Evolutionary conservation across 1,140 invertebrate genomes (phyloP), one percentile per base, ranked within the genome.

Genomic region (Drosophila nigrodunni): DNA sequence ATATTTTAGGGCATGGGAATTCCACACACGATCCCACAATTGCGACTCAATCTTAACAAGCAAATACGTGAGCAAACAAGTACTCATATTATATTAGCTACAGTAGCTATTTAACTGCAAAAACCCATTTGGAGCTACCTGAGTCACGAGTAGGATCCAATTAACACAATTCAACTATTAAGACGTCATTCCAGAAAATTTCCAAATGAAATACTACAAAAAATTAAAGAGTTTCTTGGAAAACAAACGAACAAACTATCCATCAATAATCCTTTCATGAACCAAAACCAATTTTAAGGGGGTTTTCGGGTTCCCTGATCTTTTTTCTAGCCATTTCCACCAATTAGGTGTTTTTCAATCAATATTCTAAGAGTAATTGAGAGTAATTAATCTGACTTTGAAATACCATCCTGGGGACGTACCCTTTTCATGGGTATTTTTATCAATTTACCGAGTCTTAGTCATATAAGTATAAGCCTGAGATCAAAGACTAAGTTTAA

Each of bases 1-100:
- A 52, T 44, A 50, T 37, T 64, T 50, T 46, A 75, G 52, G 54
- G 41, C 58, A 35, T 54, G 67, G 73, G 47, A 71, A 75, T 75
- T 75, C 46, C 68, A 35, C 43, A 55, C 59, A 37, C 44, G 55
- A 64, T 50, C 44, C 44, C n/a, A 37, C 35, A 62, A 71, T 44
- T 70, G 18, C 58, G 39, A 15, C 39, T 52, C 60, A 43, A 30
- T 57, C 49, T 25, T 49, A 54, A 61, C 46, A 35, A 68, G 54
- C n/a, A 54, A 52, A 58, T 52, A 44, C 25, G 7, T 47, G 10
- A 13, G 41, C 18, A 59, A 37, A 21, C 44, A 60, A 37, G 37
- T 25, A 52, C 47, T 43, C 39, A 54, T 54, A 4, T 18, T 54
- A 49, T 57, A 39, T 39, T 55, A 39, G 15, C 35, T n/a, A 37